phyloP scores from a whole-genome alignment of 2,113 vertebrate genomes.

The Tetrax tetrax region DNA sequence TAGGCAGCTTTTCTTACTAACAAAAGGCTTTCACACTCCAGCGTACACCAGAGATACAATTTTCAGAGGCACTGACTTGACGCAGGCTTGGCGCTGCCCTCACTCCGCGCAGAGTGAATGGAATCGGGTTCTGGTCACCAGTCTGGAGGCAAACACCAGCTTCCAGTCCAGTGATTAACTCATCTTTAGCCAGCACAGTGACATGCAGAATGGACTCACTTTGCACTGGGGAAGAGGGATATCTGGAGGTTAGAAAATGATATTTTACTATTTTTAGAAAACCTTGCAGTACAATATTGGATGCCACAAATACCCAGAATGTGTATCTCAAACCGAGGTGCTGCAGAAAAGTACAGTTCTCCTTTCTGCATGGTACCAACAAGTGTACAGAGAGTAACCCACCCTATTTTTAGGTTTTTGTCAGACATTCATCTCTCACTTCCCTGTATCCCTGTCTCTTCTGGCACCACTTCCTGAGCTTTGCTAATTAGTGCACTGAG shows the following conservation, averaged over 20 bases:
- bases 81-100: background rate
- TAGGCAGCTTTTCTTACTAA: conserved; percentile 42
- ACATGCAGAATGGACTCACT: background rate
- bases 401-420: conserved; percentile 26
- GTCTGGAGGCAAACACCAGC: conserved; percentile 24
- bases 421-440: background rate
- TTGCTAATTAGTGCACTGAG: conserved; percentile 19
- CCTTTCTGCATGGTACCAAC: background rate
- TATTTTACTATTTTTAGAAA: background rate
- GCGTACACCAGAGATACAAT: conserved; percentile 22
- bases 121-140: conserved; percentile 27
- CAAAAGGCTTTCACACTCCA: conserved; percentile 40
- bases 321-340: background rate
- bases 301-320: background rate
- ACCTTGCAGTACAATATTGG: background rate
- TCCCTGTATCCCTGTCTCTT: conserved; percentile 3
- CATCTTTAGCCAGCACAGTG: background rate
- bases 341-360: background rate
- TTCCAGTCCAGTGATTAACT: background rate
- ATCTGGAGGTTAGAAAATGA: background rate
- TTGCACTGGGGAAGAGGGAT: background rate
- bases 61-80: background rate
- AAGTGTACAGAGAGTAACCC: background rate
- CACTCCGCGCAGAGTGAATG: background rate
- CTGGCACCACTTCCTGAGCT: conserved; percentile 47